Percentiles rank a stretch among this genome's conserved stretches.
phyloP scores from a whole-genome alignment of 2,797 vertebrate genomes.

The Acanthurus leucopareius region DNA sequence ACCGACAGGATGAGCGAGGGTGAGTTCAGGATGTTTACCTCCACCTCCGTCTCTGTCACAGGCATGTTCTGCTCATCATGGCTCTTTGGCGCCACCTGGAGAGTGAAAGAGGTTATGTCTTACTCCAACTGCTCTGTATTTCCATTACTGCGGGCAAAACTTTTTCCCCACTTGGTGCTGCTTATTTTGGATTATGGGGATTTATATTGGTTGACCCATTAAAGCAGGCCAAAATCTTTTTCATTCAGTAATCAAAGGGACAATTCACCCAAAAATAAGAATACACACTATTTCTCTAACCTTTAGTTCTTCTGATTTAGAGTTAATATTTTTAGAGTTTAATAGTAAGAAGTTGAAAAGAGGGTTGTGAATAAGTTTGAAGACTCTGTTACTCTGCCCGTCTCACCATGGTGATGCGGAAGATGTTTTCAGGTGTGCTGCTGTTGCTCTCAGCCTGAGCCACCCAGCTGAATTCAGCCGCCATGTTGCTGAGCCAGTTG shows the following conservation, averaged over 20 bases:
- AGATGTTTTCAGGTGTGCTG: conserved; percentile 80
- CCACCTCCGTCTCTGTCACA: conserved; percentile 80
- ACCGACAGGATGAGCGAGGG: conserved; percentile 84
- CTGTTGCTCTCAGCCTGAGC: conserved; percentile 82
- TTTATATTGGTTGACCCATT: background rate
- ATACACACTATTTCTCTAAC: no score
- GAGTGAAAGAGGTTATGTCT: background rate
- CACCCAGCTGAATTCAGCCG: conserved; percentile 91
- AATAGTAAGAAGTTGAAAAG: no score
- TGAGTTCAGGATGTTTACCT: conserved; percentile 88
- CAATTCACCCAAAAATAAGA: no score
- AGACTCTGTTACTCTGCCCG: background rate
- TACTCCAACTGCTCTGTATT: background rate
- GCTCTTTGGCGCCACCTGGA: conserved; percentile 83
- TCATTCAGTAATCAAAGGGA: no score
- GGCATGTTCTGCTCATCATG: conserved; percentile 63
- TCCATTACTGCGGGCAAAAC: background rate
- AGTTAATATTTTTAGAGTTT: no score
- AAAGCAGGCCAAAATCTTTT: no score
- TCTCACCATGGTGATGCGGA: conserved; percentile 88
- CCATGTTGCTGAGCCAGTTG: conserved; percentile 89
- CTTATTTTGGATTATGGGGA: background rate
- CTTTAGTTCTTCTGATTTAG: no score
- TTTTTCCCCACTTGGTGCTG: background rate
- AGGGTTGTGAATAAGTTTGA: background rate